Percentiles rank a stretch among this genome's conserved stretches.
Evolutionary conservation across 2,888 invertebrate genomes (phyloP).

Genomic region (Halictus quadricinctus): DNA sequence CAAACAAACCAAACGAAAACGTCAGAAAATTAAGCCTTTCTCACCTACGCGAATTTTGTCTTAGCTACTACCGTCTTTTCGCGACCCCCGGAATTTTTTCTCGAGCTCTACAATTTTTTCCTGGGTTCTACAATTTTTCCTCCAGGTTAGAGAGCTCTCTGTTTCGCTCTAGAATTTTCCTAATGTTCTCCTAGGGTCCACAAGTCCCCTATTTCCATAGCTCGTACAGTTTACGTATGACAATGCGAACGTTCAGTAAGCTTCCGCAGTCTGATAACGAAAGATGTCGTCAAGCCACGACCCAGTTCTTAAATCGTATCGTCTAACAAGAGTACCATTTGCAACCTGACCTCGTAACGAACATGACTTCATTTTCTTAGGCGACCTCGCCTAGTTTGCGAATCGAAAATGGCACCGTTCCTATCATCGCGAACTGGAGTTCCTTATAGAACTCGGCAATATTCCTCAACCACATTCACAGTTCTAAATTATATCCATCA

Average conservation of each 20-base stretch:
- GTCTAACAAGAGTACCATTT: constrained; percentile 9
- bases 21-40: neutral
- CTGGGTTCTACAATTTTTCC: neutral
- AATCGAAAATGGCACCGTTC: neutral
- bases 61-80: neutral
- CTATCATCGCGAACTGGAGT: neutral
- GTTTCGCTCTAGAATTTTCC: too few relatives aligned
- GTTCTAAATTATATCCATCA: neutral
- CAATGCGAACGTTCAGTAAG: neutral
- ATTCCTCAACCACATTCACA: neutral
- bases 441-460: neutral
- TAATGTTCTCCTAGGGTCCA: neutral
- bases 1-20: constrained; percentile 48
- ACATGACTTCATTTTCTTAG: constrained; percentile 7
- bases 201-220: neutral
- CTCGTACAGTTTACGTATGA: neutral
- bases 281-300: neutral
- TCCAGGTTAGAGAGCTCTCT: too few relatives aligned
- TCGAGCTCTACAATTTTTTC: neutral
- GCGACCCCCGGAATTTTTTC: neutral
- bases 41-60: neutral
- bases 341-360: constrained; percentile 1
- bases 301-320: neutral
- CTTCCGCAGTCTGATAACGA: neutral
- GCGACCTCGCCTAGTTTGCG: constrained; percentile 4